phyloP scores from a whole-genome alignment of 2,797 vertebrate genomes.

The Sebastes vulpes region DNA sequence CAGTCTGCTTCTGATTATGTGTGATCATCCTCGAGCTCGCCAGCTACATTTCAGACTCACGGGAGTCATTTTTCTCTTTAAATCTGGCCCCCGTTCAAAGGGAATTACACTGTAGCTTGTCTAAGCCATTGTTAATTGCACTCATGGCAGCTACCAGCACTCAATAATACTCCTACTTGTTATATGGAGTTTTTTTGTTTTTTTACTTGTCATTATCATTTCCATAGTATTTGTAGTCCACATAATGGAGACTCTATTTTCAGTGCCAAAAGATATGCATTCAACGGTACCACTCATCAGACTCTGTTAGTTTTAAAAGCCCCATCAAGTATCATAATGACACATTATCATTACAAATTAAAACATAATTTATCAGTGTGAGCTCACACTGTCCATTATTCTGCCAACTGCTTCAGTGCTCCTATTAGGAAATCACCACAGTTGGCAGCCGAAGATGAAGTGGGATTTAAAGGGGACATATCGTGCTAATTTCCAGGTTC shows the following conservation, averaged over 20 bases:
- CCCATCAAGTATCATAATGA: slow-evolving; percentile 7
- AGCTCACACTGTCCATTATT: slow-evolving; percentile 8
- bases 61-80: slow-evolving; percentile 48
- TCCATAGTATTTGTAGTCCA: slow-evolving; percentile 9
- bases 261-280: slow-evolving; percentile 17
- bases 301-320: slow-evolving; percentile 16
- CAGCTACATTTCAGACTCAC: slow-evolving; percentile 77
- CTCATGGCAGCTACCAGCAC: slow-evolving; percentile 49
- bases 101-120: slow-evolving; percentile 71
- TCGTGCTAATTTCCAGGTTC: too few species aligned
- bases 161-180: slow-evolving; percentile 44
- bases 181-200: slow-evolving; percentile 9
- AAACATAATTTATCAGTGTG: slow-evolving; percentile 32
- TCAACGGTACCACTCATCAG: background rate
- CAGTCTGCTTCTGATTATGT: slow-evolving; percentile 85
- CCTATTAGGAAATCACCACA: background rate
- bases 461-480: background rate
- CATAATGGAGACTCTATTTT: slow-evolving; percentile 17
- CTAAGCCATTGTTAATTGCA: slow-evolving; percentile 75
- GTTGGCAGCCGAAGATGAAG: background rate
- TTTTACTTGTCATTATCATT: slow-evolving; percentile 22
- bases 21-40: slow-evolving; percentile 77
- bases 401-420: background rate
- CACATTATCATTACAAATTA: slow-evolving; percentile 7
- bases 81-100: slow-evolving; percentile 72